These are phyloP conservation scores for Rynchops niger DNA, from an alignment of 2,113 vertebrate genomes.

Conservation along the genomic window DNA sequence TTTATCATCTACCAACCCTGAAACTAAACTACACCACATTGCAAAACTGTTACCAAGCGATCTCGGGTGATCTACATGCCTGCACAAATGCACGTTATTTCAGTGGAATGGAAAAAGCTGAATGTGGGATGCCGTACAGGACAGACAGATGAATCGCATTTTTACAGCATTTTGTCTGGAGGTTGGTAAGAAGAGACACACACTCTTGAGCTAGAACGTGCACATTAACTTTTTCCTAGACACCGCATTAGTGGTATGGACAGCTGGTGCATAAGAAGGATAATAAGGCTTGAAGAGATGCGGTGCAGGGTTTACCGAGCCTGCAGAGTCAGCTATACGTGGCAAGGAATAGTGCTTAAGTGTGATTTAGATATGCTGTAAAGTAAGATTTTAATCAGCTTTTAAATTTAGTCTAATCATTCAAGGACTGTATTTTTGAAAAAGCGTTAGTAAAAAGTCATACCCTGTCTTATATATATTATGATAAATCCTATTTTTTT, in stretches of 20 bases:
- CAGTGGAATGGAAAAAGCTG: neutral
- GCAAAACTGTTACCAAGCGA: neutral
- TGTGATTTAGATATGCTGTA: neutral
- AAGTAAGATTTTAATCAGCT: conserved; percentile 13
- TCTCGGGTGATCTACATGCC: neutral
- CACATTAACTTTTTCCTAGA: conserved; percentile 46
- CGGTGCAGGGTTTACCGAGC: neutral
- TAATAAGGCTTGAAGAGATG: conserved; percentile 33
- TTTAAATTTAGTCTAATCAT: neutral
- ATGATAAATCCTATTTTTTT: neutral
- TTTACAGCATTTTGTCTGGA: neutral
- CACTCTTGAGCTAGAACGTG: neutral
- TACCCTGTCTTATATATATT: neutral
- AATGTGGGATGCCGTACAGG: neutral
- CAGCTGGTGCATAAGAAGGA: conserved; percentile 24
- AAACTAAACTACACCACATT: neutral
- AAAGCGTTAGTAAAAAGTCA: neutral
- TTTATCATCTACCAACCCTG: neutral
- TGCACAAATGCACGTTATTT: neutral
- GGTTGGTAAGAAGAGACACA: neutral
- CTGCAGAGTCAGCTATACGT: conserved; percentile 21
- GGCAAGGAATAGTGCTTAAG: conserved; percentile 14
- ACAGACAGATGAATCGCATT: neutral
- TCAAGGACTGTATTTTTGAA: neutral
- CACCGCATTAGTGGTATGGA: neutral